Evolutionary conservation across 1,140 invertebrate genomes (phyloP), one percentile per base, ranked within the genome.

Genomic region (Goniozus legneri): DNA sequence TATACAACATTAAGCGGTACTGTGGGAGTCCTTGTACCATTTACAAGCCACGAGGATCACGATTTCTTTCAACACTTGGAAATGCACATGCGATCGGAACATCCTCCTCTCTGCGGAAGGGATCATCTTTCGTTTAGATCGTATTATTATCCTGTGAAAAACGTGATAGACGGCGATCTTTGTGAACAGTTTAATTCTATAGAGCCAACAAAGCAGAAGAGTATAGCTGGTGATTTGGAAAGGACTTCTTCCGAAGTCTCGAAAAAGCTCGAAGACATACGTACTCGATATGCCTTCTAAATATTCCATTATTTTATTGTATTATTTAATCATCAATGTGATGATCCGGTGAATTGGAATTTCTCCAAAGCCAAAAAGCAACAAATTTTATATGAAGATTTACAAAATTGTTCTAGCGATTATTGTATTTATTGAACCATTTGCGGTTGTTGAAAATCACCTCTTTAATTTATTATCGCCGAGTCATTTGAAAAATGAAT

Each of bases 21-120:
- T 4, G 88, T 99, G 1, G 97, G 97, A 2, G 95, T 97, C 27
- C 78, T 99, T 3, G 91, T 99, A 8, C 95, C 97, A 0, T 99
- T 99, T 60, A 96, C 95, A 0, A 97, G 95, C 20, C 88, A 96
- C 64, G 97, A 99, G 79, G 96, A 99, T 72, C 94, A 96, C 59
- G 96, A 99, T 67, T 98, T 99, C 66, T 99, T 99, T 77, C 96
- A 98, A 73, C 93, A 98, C 79, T 76, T 99, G 40, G 97, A 99
- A 73, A 99, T 99, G 97, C 95, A 99, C 70, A 96, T 99, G 94
- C 79, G 97, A 32, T 92, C 91, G 37, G 96, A 99, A 73, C 91
- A 98, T 75, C 83, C 93, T 0, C 95, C 97, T 0, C 71, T 99
- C 0, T 98, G 95, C 78, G 97, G 97, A 2, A 78, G 97, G 15